These are phyloP conservation scores for Neoscelio sp. DNA, from an alignment of 2,888 invertebrate genomes.

Conservation along the genomic window DNA sequence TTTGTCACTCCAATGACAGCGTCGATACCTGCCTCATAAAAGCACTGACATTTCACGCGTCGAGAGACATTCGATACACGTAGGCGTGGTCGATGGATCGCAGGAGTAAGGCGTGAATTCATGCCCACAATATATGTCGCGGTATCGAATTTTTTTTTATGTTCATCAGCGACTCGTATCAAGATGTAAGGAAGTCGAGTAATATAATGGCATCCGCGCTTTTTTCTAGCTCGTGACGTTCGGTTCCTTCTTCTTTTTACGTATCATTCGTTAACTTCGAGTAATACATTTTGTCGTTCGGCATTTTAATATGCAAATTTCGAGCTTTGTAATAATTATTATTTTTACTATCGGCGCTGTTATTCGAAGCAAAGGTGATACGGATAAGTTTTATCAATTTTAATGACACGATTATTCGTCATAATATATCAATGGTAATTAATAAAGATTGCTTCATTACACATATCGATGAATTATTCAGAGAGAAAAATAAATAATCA, in stretches of 20 bases:
- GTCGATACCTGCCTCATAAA: constrained; percentile 51
- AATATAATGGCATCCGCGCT: not conserved
- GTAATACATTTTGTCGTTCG: not conserved
- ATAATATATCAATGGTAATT: constrained; percentile 31
- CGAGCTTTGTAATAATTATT: not conserved
- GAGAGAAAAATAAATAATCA: constrained; percentile 16
- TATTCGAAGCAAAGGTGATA: constrained; percentile 20
- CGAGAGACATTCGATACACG: constrained; percentile 56
- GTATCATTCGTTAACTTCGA: not conserved
- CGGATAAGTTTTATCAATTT: constrained; percentile 39
- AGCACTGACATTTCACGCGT: constrained; percentile 67
- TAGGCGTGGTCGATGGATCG: constrained; percentile 64
- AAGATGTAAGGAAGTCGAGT: constrained; percentile 9
- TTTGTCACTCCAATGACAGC: constrained; percentile 47
- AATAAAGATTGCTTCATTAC: constrained; percentile 42
- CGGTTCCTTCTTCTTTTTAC: not conserved
- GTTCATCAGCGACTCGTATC: constrained; percentile 20
- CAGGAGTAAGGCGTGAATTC: constrained; percentile 58
- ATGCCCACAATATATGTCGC: constrained; percentile 39
- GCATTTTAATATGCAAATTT: not conserved
- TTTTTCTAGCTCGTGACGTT: not conserved
- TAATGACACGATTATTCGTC: constrained; percentile 25
- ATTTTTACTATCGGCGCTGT: not conserved
- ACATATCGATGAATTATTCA: constrained; percentile 34
- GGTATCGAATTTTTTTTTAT: constrained; percentile 41